A percentile compares a stretch with the other conserved stretches of the same genome.
phyloP scores from a whole-genome alignment of 2,888 invertebrate species.

The Leucozona laternaria region DNA sequence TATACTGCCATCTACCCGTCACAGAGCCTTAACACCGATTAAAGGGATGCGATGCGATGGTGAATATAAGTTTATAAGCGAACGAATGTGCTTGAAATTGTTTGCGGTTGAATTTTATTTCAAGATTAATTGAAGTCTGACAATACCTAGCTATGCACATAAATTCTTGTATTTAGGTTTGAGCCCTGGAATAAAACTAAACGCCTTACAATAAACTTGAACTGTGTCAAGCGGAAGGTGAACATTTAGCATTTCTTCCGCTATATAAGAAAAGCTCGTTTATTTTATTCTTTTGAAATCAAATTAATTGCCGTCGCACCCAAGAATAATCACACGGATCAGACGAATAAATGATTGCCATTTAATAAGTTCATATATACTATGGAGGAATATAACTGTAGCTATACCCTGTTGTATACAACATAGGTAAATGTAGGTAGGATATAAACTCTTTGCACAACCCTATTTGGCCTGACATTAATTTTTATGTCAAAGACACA shows the following conservation, averaged over 20 bases:
- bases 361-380: conserved; percentile 73
- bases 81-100: conserved; percentile 74
- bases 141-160: conserved; percentile 61
- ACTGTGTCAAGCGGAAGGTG: conserved; percentile 74
- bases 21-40: conserved; percentile 39
- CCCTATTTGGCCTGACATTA: conserved; percentile 67
- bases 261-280: conserved; percentile 35
- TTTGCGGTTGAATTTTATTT: conserved; percentile 68
- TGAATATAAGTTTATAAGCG: conserved; percentile 25
- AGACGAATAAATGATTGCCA: conserved; percentile 75
- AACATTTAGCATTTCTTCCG: conserved; percentile 53
- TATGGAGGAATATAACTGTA: conserved; percentile 13
- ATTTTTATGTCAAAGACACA: conserved; percentile 67
- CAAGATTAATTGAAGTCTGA: conserved; percentile 77
- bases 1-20: conserved; percentile 27
- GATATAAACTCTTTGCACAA: conserved; percentile 46
- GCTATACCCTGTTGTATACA: not conserved
- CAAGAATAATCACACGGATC: conserved; percentile 72
- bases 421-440: conserved; percentile 14
- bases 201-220: conserved; percentile 67
- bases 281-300: conserved; percentile 60
- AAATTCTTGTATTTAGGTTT: conserved; percentile 5
- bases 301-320: conserved; percentile 72
- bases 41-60: conserved; percentile 41
- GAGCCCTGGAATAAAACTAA: conserved; percentile 47